Percentiles rank a stretch among this genome's conserved stretches.
Conservation (phyloP, 2,797 vertebrate species). For the Microtus californicus region DNA sequence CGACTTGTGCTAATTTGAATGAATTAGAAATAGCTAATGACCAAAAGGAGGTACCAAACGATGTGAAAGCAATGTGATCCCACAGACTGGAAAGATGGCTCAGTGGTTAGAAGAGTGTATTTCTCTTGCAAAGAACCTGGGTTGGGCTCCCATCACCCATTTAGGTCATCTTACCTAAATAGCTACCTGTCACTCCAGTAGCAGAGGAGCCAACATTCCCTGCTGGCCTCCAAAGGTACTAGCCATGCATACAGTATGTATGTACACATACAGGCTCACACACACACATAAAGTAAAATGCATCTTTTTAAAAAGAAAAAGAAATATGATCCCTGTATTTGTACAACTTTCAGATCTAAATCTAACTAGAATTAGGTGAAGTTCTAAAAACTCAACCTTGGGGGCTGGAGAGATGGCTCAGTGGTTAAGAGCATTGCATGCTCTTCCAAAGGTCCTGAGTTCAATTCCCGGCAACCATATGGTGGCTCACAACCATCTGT, state of each 20-base stretch:
- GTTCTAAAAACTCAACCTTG: not conserved
- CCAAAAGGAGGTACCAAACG: not conserved
- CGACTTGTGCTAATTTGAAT: not conserved
- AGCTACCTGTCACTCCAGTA: not conserved
- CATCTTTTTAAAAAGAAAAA: not conserved
- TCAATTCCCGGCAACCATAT: no score
- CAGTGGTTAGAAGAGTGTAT: not conserved
- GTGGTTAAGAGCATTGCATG: no score
- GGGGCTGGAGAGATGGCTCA: no score
- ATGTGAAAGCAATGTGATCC: not conserved
- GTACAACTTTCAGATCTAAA: conserved; percentile 2
- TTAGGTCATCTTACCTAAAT: not conserved
- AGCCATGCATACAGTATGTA: not conserved
- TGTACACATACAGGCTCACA: not conserved
- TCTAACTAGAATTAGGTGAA: not conserved
- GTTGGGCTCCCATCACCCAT: not conserved
- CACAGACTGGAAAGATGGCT: not conserved
- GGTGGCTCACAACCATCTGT: no score
- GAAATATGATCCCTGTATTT: not conserved
- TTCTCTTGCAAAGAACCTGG: not conserved
- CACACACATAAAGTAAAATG: not conserved
- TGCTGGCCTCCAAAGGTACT: not conserved
- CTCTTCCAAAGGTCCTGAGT: no score
- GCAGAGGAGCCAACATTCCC: not conserved
- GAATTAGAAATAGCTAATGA: not conserved